Evolutionary conservation across 2,888 invertebrate genomes (phyloP), one percentile per base, ranked within the genome.

Genomic region (Stenichneumon culpator): DNA sequence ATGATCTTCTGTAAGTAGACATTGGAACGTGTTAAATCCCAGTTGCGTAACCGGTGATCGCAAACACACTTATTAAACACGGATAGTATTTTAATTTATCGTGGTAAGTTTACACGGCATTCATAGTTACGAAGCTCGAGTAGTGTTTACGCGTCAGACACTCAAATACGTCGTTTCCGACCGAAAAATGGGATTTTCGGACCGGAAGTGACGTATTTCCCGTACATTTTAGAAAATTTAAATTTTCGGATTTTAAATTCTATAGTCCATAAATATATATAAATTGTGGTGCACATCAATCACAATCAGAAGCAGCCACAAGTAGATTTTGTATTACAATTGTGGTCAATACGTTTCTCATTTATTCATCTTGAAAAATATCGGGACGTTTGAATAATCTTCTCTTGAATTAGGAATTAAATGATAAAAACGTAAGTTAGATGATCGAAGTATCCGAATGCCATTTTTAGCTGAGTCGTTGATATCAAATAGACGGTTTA

Each of bases 1-100:
- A 93, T 93, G 93, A 14, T 94, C 7, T 93, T 92, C 86, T 94
- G 93, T 93, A 88, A 90, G 93, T 89, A 52, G 22, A 84, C 39
- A 65, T 68, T 73, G n/a, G 25, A 72, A 60, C 22, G 14, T 22
- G 22, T 54, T 28, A 9, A 25, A 50, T 78, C 22, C 16, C 25
- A 50, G 14, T 79, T 79, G 39, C 72, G 70, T 57, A 52, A 73
- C 16, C 67, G 32, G 16, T 19, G 9, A 57, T 36, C 68, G 3
- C n/a, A 63, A 60, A 44, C 57, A 47, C 36, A 47, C 63, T 11
- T 25, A 50, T 39, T 39, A 39, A 39, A 9, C 11, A 39, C 11
- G 22, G 50, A 47, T 69, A 28, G n/a, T 72, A 68, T 54, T 47
- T 72, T 22, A 67, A 25, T 78, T n/a, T 22, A 22, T n/a, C 22